Conservation (phyloP, 2,888 invertebrate species). For the Cantharis flavilabris region DNA sequence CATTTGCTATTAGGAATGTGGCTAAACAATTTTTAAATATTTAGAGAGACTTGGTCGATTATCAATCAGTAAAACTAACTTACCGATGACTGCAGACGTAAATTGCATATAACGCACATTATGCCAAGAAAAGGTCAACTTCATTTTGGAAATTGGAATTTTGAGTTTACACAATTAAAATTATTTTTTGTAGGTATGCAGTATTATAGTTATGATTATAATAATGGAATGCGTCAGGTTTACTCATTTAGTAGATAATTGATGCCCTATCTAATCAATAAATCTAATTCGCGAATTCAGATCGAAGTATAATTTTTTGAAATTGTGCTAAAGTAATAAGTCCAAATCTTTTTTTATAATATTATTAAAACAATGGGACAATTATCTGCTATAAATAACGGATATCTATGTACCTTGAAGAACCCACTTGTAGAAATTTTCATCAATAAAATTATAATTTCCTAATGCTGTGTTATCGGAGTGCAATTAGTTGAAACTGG, state of each 20-base stretch:
- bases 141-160: not conserved
- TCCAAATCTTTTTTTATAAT: not conserved
- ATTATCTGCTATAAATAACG: no score
- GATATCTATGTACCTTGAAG: not conserved
- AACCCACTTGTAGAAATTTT: not conserved
- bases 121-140: not conserved
- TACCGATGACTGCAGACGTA: not conserved
- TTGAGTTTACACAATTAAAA: not conserved
- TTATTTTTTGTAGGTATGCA: not conserved
- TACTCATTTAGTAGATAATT: not conserved
- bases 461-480: not conserved
- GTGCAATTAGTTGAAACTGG: not conserved
- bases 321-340: not conserved
- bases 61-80: no score
- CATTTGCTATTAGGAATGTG: not conserved
- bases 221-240: not conserved
- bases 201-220: not conserved
- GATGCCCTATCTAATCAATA: not conserved
- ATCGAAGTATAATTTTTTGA: not conserved
- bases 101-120: conserved; percentile 8
- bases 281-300: not conserved
- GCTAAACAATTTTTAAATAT: not conserved
- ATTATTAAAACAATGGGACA: no score
- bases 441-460: not conserved
- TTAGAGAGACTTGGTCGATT: no score